Percentiles rank a stretch among this genome's conserved stretches.
Evolutionary conservation across 1,140 invertebrate genomes (phyloP).

Genomic region (Cotesia typhae): DNA sequence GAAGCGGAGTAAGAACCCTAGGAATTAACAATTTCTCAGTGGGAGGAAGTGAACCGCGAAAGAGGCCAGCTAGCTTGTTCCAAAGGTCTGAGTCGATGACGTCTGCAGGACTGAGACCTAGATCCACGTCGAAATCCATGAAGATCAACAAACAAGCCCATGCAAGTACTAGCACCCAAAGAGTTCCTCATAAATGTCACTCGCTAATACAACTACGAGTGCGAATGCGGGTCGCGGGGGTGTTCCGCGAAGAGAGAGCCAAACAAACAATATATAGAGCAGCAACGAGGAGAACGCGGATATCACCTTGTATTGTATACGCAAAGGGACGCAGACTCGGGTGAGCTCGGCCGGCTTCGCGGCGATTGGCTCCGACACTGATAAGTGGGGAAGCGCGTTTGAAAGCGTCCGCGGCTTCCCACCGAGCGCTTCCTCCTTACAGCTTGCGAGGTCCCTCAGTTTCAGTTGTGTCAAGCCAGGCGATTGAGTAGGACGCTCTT

Average conservation of each 20-base stretch:
- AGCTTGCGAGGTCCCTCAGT: conserved; percentile 58
- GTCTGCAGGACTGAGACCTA: no score
- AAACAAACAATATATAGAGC: background rate
- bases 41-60: conserved; percentile 20
- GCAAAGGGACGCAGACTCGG: conserved; percentile 41
- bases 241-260: background rate
- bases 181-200: no score
- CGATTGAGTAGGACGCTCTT: conserved; percentile 66
- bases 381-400: conserved; percentile 51
- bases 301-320: background rate
- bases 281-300: conserved; percentile 14
- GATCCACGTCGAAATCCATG: no score
- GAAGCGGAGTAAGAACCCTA: conserved; percentile 36
- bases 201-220: no score
- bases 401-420: conserved; percentile 52
- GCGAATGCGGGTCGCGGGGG: background rate
- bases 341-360: conserved; percentile 41
- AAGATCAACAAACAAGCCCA: no score
- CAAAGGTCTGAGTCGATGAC: no score
- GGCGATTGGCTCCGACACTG: conserved; percentile 40
- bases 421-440: conserved; percentile 43
- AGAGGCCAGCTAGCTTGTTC: background rate
- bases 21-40: conserved; percentile 39
- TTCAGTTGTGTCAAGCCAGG: conserved; percentile 67
- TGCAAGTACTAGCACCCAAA: no score